phyloP scores from a whole-genome alignment of 2,888 invertebrate species.

The Ochropacha duplaris region DNA sequence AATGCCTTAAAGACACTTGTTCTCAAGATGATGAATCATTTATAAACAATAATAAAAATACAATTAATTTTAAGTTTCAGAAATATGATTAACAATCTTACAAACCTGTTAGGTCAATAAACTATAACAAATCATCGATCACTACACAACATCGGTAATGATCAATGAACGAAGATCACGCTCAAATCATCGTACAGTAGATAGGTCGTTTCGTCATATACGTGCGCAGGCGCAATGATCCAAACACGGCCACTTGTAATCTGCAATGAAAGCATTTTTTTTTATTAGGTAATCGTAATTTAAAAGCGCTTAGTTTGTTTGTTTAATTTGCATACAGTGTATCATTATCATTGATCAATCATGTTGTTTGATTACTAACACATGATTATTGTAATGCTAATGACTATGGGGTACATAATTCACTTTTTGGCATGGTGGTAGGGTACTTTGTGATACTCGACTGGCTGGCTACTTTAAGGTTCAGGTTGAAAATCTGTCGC shows the following conservation, averaged over 20 bases:
- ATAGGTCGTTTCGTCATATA: not conserved
- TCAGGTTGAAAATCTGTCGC: too few relatives aligned
- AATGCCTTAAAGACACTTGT: too few relatives aligned
- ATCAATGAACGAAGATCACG: not conserved
- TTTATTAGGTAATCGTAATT: conserved; percentile 1
- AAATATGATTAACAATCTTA: not conserved
- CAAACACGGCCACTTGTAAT: not conserved
- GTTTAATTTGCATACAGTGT: not conserved
- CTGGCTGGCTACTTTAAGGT: too few relatives aligned
- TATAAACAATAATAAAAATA: too few relatives aligned
- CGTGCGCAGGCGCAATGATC: not conserved
- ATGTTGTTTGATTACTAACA: not conserved
- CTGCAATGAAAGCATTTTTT: not conserved
- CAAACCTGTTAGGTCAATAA: not conserved
- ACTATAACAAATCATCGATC: conserved; percentile 4
- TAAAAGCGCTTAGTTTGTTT: conserved; percentile 6
- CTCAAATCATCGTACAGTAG: not conserved
- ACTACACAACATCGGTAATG: not conserved
- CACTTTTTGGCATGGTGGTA: not conserved
- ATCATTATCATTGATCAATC: not conserved
- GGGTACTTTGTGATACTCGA: too few relatives aligned
- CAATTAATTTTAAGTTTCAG: too few relatives aligned
- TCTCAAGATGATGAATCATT: too few relatives aligned
- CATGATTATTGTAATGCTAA: not conserved
- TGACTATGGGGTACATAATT: not conserved